A percentile compares a stretch with the other conserved stretches of the same genome.
Evolutionary conservation across 2,797 vertebrate genomes (phyloP).

Genomic region (Chelidonichthys spinosus): DNA sequence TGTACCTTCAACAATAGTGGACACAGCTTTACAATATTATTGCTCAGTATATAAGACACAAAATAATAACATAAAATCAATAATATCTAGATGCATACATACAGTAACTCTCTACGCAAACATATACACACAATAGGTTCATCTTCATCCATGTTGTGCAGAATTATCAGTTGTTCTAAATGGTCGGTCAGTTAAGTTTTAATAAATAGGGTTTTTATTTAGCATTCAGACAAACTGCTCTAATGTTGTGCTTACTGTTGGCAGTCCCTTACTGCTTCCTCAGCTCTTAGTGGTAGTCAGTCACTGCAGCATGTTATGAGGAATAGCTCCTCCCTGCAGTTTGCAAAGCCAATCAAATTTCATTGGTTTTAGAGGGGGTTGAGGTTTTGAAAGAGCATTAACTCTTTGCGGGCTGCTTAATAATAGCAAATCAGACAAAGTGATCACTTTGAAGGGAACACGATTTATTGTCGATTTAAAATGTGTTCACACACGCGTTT

Average conservation of each 20-base stretch:
- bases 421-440: constrained; percentile 50
- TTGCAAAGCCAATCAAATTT: constrained; percentile 75
- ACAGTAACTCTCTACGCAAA: constrained; percentile 4
- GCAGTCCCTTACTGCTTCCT: constrained; percentile 67
- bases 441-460: constrained; percentile 31
- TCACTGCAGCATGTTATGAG: constrained; percentile 80
- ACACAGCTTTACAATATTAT: not conserved
- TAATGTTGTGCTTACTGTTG: constrained; percentile 61
- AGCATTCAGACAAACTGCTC: constrained; percentile 44
- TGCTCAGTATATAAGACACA: not conserved
- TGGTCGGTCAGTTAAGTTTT: constrained; percentile 6
- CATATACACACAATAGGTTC: not conserved
- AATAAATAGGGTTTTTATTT: constrained; percentile 42
- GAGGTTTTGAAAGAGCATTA: constrained; percentile 69
- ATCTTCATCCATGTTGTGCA: constrained; percentile 1
- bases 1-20: not conserved
- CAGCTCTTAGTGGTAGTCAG: constrained; percentile 73
- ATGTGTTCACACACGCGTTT: constrained; percentile 32
- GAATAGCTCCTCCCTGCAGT: constrained; percentile 78
- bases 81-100: not conserved
- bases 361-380: constrained; percentile 58
- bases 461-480: constrained; percentile 27
- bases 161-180: constrained; percentile 9
- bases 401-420: constrained; percentile 65
- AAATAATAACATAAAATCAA: not conserved